These are phyloP conservation scores for Morpho achilles DNA, from an alignment of 2,888 invertebrate genomes.

Conservation along the genomic window DNA sequence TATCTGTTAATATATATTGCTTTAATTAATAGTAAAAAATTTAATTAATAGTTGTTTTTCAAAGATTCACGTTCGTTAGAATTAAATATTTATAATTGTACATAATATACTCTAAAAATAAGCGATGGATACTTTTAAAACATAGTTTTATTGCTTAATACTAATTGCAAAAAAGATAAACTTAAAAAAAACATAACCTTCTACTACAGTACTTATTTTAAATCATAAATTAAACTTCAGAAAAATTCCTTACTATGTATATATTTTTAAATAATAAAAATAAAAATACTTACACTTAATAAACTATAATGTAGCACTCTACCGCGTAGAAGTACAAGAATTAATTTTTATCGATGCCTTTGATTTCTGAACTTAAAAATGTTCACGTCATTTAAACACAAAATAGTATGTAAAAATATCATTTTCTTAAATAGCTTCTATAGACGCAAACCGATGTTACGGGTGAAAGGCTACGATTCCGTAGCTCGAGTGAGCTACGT, in stretches of 20 bases:
- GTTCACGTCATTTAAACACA: conserved; percentile 56
- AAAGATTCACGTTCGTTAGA: no score
- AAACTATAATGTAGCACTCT: conserved; percentile 9
- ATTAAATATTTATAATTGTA: no score
- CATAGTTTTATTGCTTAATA: not conserved
- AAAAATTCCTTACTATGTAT: not conserved
- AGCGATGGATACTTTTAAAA: not conserved
- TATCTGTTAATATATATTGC: no score
- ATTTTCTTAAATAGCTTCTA: conserved; percentile 54
- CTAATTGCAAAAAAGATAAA: no score
- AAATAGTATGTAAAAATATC: conserved; percentile 51
- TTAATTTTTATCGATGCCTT: conserved; percentile 55
- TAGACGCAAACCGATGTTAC: conserved; percentile 39
- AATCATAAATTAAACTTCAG: no score
- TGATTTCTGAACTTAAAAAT: conserved; percentile 57
- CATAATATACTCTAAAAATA: no score
- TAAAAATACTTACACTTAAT: conserved; percentile 17
- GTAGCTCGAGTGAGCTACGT: conserved; percentile 40
- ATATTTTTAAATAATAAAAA: not conserved
- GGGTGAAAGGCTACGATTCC: conserved; percentile 43
- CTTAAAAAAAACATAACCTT: no score
- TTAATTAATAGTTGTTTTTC: no score
- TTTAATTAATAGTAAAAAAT: no score
- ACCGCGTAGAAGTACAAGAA: conserved; percentile 36
- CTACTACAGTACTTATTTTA: no score